phyloP scores from a whole-genome alignment of 2,113 vertebrate species.

The Halcyon malimbica region DNA sequence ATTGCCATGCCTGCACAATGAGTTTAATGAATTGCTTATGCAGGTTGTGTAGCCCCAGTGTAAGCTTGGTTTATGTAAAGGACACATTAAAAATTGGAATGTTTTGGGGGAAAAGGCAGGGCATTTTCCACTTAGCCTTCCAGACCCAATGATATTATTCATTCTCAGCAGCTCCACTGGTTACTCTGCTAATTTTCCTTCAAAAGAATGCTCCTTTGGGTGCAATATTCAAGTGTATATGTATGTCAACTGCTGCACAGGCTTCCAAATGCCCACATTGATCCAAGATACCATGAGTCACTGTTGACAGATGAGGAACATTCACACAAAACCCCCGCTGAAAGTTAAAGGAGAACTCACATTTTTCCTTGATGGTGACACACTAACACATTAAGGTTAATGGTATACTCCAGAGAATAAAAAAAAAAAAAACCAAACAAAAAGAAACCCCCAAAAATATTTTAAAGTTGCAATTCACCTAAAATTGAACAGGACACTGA shows the following conservation, averaged over 20 bases:
- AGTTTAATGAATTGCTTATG: slow-evolving; percentile 1
- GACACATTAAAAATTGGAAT: neutral
- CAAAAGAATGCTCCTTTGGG: slow-evolving; percentile 29
- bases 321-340: neutral
- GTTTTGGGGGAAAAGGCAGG: neutral
- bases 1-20: neutral
- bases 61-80: slow-evolving; percentile 7
- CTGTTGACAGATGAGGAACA: slow-evolving; percentile 59
- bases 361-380: slow-evolving; percentile 20
- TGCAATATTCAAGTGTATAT: slow-evolving; percentile 38
- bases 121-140: slow-evolving; percentile 30
- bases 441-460: neutral
- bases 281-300: slow-evolving; percentile 37
- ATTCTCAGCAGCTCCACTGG: neutral
- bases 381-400: slow-evolving; percentile 12
- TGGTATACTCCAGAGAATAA: neutral
- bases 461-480: neutral
- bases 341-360: slow-evolving; percentile 38
- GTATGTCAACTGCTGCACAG: slow-evolving; percentile 13
- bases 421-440: neutral
- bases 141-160: slow-evolving; percentile 42
- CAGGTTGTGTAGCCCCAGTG: neutral
- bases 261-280: slow-evolving; percentile 45
- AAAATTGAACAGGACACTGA: slow-evolving; percentile 31
- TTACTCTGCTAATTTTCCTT: slow-evolving; percentile 26